Percentiles rank a stretch among this genome's conserved stretches.
Evolutionary conservation across 1,140 invertebrate genomes (phyloP).

Genomic region (Harlomillsia oculata): DNA sequence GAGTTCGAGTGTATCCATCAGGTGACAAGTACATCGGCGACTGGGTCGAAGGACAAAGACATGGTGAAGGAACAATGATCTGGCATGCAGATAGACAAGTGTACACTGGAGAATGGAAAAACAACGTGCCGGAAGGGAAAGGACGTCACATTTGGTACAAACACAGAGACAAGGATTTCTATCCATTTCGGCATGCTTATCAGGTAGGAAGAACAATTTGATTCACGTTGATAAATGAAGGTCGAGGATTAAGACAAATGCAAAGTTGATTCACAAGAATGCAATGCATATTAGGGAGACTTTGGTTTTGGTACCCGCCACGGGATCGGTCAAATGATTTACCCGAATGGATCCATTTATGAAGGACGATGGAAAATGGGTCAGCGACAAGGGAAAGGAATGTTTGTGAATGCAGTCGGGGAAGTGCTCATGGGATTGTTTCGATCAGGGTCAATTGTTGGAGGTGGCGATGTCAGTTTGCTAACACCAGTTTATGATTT

Average conservation of each 20-base stretch:
- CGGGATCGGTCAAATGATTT: conserved; percentile 31
- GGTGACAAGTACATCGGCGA: conserved; percentile 59
- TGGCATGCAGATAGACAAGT: conserved; percentile 25
- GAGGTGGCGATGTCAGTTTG: conserved; percentile 10
- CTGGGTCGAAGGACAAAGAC: conserved; percentile 73
- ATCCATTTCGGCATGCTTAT: conserved; percentile 21
- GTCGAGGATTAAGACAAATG: too few relatives aligned
- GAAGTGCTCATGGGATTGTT: conserved; percentile 21
- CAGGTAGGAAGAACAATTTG: not conserved
- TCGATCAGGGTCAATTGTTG: conserved; percentile 7
- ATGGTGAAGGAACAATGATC: conserved; percentile 64
- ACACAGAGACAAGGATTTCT: not conserved
- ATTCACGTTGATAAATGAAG: not conserved
- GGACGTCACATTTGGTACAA: conserved; percentile 31
- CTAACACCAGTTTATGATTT: conserved; percentile 22
- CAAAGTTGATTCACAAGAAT: not conserved
- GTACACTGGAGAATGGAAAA: conserved; percentile 26
- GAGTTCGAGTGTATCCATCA: conserved; percentile 32
- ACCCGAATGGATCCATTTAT: conserved; percentile 25
- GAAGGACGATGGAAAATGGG: conserved; percentile 28
- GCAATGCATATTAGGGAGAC: not conserved
- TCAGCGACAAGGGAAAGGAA: conserved; percentile 19
- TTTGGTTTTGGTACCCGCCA: conserved; percentile 12
- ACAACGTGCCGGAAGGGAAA: conserved; percentile 19
- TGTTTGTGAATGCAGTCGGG: conserved; percentile 25